These are phyloP conservation scores for Diabrotica undecimpunctata DNA, from an alignment of 1,140 invertebrate species.

Conservation along the genomic window DNA sequence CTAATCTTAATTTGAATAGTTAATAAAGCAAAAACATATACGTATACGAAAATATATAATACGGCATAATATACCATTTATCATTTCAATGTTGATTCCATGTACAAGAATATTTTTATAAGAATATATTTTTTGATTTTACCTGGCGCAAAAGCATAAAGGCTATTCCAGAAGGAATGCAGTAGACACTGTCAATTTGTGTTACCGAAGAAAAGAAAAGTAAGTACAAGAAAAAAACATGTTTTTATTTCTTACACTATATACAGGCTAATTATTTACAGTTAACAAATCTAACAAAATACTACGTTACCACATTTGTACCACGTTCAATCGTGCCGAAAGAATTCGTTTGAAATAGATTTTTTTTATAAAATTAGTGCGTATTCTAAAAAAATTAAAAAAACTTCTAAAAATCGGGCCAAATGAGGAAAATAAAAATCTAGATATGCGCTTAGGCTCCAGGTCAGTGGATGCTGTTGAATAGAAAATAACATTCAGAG, in stretches of 20 bases:
- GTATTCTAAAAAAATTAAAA: neutral
- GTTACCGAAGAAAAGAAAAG: too few species aligned
- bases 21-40: too few species aligned
- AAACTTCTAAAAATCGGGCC: neutral
- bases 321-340: constrained; percentile 28
- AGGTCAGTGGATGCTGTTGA: neutral
- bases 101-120: too few species aligned
- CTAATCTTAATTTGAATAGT: too few species aligned
- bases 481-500: constrained; percentile 17
- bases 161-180: too few species aligned
- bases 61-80: too few species aligned
- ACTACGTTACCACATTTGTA: constrained; percentile 39
- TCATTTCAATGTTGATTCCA: too few species aligned
- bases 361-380: neutral
- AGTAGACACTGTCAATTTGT: too few species aligned
- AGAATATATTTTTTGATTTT: too few species aligned
- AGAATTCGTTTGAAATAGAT: constrained; percentile 12
- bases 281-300: constrained; percentile 35
- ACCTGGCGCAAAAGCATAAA: too few species aligned
- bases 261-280: constrained; percentile 37
- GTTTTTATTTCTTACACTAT: constrained; percentile 36
- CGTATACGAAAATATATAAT: too few species aligned
- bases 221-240: constrained; percentile 16
- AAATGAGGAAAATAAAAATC: neutral
- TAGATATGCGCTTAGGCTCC: constrained; percentile 4